Percentiles rank a stretch among this genome's conserved stretches.
Conservation (phyloP, 2,888 invertebrate genomes). For the Sialis lutaria region DNA sequence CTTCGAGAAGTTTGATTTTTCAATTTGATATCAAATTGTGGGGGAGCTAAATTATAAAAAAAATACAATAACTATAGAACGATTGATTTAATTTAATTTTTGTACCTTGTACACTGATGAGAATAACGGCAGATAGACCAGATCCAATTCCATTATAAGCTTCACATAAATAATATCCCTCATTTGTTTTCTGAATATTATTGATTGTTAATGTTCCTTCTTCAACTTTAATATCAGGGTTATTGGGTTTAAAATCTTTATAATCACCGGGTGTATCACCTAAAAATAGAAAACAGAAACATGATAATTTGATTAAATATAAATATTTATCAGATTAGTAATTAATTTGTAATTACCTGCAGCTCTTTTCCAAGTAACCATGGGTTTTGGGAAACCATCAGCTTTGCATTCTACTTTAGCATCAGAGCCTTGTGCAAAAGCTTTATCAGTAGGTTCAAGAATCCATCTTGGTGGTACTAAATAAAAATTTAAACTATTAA, state of each 20-base stretch:
- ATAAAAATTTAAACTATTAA: conserved; percentile 12
- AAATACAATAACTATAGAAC: conserved; percentile 3
- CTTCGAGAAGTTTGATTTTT: conserved; percentile 81
- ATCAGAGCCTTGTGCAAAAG: conserved; percentile 86
- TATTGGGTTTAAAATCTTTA: conserved; percentile 78
- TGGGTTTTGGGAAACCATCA: conserved; percentile 88
- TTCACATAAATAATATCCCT: conserved; percentile 90
- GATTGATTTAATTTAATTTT: not conserved
- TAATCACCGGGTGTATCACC: conserved; percentile 86
- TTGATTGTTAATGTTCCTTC: conserved; percentile 83
- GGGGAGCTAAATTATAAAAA: conserved; percentile 49
- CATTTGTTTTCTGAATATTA: conserved; percentile 83
- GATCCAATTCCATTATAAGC: conserved; percentile 93
- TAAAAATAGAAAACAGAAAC: conserved; percentile 18
- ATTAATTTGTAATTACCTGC: conserved; percentile 43
- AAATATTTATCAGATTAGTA: conserved; percentile 3
- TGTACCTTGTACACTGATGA: conserved; percentile 82
- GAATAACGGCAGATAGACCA: conserved; percentile 83
- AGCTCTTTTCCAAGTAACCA: conserved; percentile 90
- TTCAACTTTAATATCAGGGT: conserved; percentile 80
- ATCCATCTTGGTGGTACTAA: conserved; percentile 94
- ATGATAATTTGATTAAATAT: not conserved
- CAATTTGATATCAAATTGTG: conserved; percentile 83
- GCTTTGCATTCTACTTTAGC: conserved; percentile 91
- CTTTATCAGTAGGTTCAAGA: conserved; percentile 85